Base-by-base conservation (phyloP, 2,797 vertebrate species). In the Microhierax caerulescens region DNA sequence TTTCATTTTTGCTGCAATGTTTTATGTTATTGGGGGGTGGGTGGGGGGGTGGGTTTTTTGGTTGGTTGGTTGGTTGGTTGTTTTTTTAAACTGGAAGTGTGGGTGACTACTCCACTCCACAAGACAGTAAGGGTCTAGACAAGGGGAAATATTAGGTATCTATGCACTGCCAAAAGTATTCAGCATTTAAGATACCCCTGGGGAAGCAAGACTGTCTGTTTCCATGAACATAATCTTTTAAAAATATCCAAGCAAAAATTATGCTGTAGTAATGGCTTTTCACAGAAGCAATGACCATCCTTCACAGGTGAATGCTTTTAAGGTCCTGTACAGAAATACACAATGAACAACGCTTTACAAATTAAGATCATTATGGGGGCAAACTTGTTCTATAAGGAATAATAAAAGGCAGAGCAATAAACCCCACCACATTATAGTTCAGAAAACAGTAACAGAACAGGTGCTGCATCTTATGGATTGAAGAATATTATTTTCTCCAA, bases 341-440 rank as follows among this genome's bases (percentile, higher is more conserved):
- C 13, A 48, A 36, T 2, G 4, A 81, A 54, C 10, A 65, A 86
- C 5, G 63, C 24, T 37, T 73, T 32, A 61, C 12, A 90, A 69
- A 64, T 39, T 14, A 56, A 75, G 37, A 69, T 68, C 2, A 3
- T 74, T 79, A 30, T 3, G 4, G 10, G 11, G 32, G 5, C 20
- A 95, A n/a, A 37, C 11, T n/a, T 73, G 13, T 69, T 85, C 50
- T 57, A 17, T 18, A 10, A 34, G 8, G 60, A 90, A 48, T 11
- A 88, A 30, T 7, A 85, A 53, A 53, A 64, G 4, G 3, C 13
- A 50, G 11, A 59, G 22, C 5, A 50, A 12, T 51, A 47, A 68
- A 27, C 20, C 0, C 1, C 1, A 39, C 1, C 2, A 39, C 21
- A 41, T 32, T 30, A 39, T 16, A 50, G 18, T 47, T 65, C 14